Evolutionary conservation across 2,888 invertebrate species (phyloP).

Genomic region (Sarcophaga rosellei): DNA sequence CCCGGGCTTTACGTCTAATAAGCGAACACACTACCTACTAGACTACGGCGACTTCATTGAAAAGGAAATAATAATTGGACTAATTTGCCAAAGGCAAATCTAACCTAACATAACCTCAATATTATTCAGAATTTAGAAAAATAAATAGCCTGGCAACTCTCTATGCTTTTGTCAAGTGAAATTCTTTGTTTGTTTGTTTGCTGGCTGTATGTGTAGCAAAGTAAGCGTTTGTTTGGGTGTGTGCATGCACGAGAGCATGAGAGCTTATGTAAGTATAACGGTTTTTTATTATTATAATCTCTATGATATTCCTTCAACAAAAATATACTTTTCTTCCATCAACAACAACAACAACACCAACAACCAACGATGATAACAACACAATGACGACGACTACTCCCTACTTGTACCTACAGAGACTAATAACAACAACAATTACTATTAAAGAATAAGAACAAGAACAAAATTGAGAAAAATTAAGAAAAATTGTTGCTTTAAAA

Average conservation of each 20-base stretch:
- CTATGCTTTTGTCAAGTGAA: not conserved
- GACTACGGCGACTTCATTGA: too few species aligned
- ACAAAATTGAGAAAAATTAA: not conserved
- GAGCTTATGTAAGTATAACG: constrained; percentile 43
- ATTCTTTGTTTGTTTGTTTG: not conserved
- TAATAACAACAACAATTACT: constrained; percentile 39
- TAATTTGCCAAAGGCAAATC: too few species aligned
- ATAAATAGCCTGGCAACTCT: constrained; percentile 1
- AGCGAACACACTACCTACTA: too few species aligned
- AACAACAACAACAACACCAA: constrained; percentile 8
- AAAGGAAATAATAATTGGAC: too few species aligned
- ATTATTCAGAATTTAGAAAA: too few species aligned
- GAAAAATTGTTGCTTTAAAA: constrained; percentile 62
- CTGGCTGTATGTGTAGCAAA: not conserved
- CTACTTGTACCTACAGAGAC: not conserved
- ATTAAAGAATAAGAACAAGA: not conserved
- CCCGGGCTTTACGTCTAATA: too few species aligned
- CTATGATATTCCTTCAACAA: constrained; percentile 56
- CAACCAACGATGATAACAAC: not conserved
- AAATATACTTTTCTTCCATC: not conserved
- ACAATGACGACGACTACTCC: not conserved
- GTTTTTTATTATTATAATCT: constrained; percentile 55
- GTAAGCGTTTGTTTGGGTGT: too few species aligned
- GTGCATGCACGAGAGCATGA: constrained; percentile 26
- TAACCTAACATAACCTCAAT: too few species aligned